Conservation (phyloP, 2,888 invertebrate genomes). For the Cordilura impudica region DNA sequence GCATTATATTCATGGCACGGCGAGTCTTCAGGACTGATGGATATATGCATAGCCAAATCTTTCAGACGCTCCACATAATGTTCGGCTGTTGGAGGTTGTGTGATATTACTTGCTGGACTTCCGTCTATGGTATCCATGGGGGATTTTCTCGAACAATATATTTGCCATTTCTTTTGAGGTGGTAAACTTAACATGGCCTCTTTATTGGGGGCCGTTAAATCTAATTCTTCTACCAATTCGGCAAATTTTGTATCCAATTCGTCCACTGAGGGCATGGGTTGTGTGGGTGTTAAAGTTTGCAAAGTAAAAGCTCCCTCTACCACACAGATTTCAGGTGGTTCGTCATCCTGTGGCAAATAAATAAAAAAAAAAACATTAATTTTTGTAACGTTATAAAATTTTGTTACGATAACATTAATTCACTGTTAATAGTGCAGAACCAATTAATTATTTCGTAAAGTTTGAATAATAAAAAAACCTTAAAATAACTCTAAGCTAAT, state of each 20-base stretch:
- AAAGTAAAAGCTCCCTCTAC: constrained; percentile 92
- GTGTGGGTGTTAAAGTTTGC: constrained; percentile 93
- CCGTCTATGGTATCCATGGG: constrained; percentile 81
- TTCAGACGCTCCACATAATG: constrained; percentile 94
- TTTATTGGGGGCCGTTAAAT: constrained; percentile 94
- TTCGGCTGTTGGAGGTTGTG: constrained; percentile 89
- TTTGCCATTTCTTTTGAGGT: constrained; percentile 98
- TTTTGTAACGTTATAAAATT: constrained; percentile 17
- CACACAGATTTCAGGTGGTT: constrained; percentile 97
- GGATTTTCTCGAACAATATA: constrained; percentile 92
- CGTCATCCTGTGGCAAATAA: constrained; percentile 87
- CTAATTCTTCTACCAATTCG: constrained; percentile 96
- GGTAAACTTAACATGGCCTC: constrained; percentile 96
- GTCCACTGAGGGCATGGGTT: constrained; percentile 95
- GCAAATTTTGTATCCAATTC: constrained; percentile 96
- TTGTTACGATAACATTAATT: constrained; percentile 44
- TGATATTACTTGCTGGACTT: constrained; percentile 79
- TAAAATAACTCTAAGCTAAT: constrained; percentile 46
- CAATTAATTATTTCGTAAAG: constrained; percentile 64
- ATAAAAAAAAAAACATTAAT: not conserved
- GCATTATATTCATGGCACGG: constrained; percentile 77
- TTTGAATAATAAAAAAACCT: constrained; percentile 36
- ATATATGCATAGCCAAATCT: constrained; percentile 83
- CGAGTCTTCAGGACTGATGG: constrained; percentile 76
- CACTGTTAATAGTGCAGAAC: constrained; percentile 69